A percentile compares a stretch with the other conserved stretches of the same genome.
Conservation (phyloP, 2,888 invertebrate species). For the Mantis religiosa region DNA sequence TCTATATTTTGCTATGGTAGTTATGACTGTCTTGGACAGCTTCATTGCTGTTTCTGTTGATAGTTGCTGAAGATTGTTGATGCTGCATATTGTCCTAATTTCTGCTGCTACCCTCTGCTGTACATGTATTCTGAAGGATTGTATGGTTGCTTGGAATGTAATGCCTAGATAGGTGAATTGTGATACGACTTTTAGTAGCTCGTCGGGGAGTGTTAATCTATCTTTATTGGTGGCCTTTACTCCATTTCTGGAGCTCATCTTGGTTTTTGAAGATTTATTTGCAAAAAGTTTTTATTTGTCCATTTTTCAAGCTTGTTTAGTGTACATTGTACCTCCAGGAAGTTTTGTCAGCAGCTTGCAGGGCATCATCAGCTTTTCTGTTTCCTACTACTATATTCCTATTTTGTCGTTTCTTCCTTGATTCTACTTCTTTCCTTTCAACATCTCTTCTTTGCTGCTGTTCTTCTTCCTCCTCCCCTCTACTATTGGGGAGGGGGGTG, state of each 20-base stretch:
- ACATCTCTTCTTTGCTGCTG: too few species aligned
- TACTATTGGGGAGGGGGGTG: too few species aligned
- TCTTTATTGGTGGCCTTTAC: background rate
- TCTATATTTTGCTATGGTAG: background rate
- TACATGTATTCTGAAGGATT: background rate
- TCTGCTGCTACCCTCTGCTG: background rate
- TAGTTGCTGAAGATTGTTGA: background rate
- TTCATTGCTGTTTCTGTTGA: too few species aligned
- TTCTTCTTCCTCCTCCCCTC: too few species aligned
- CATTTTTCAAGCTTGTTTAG: too few species aligned
- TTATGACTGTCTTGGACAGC: too few species aligned
- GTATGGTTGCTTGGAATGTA: background rate
- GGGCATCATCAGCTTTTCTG: too few species aligned
- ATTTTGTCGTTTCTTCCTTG: too few species aligned
- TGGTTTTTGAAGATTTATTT: background rate
- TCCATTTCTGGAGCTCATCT: background rate
- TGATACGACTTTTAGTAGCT: background rate
- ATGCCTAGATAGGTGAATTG: background rate
- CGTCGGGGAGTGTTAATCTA: background rate
- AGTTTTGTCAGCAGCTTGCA: too few species aligned
- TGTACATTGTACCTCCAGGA: background rate
- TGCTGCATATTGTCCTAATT: background rate
- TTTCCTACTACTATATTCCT: too few species aligned
- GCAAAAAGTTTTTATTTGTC: background rate
- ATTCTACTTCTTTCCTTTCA: too few species aligned